Evolutionary conservation across 1,140 invertebrate species (phyloP), one percentile per base, ranked within the genome.

Genomic region (Brachionus asplanchnoidis): DNA sequence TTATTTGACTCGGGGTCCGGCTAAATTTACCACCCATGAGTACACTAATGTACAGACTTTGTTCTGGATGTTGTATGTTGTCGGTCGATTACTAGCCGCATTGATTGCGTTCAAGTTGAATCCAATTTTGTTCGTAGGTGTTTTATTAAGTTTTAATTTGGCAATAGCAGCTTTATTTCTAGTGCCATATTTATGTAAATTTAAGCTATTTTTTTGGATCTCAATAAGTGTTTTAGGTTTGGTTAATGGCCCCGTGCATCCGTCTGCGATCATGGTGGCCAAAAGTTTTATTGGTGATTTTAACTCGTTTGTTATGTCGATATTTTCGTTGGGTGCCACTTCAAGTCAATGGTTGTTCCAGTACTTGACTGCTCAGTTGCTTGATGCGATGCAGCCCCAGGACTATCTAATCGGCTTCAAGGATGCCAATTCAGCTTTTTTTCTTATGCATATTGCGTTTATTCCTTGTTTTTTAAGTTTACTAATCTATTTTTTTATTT

Each of bases 231-330:
- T 56, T 17, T 60, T 80, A 56, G 78, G 78, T 17, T 7, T 66
- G 11, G 50, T 42, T 3, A 40, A 36, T 17, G 78, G 78, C 1
- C 78, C 78, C 4, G 50, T 60, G 17, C 20, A 36, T 60, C 78
- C 78, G 17, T 80, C 78, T 20, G 6, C n/a, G 23, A n/a, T 80
- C n/a, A 80, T 80, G 78, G 28, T 80, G 6, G 78, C 50, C 26
- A 56, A 66, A 32, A 23, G 23, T 6, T 80, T 60, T 80, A 36
- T 80, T 20, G 60, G 40, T 1, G 50, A 80, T n/a, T 66, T 56
- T 11, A 80, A 80, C 20, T 66, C 78, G 8, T 80, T 80, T 80
- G 50, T 80, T n/a, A n/a, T 80, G 17, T 80, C 78, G n/a, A 56
- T 80, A 60, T 56, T 80, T 42, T 56, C 36, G n/a, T 5, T 80